phyloP scores from a whole-genome alignment of 2,888 invertebrate species.

The Acleris laterana region DNA sequence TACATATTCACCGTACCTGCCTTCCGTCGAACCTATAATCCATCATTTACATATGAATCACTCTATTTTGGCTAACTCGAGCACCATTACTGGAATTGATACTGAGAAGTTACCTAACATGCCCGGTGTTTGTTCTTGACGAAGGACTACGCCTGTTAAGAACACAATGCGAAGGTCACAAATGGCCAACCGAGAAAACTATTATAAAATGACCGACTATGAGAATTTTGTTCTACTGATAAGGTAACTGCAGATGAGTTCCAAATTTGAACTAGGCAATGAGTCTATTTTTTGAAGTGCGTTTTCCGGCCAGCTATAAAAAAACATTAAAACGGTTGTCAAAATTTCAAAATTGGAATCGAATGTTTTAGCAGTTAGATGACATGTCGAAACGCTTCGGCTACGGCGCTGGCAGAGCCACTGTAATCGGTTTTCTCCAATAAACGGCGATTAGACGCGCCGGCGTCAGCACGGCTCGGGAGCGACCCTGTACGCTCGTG shows the following conservation, averaged over 20 bases:
- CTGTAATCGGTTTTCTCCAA: conserved; percentile 84
- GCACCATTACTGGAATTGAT: conserved; percentile 27
- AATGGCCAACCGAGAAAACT: conserved; percentile 18
- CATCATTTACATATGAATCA: conserved; percentile 25
- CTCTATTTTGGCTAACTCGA: conserved; percentile 24
- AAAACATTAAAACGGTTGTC: not conserved
- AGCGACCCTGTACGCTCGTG: conserved; percentile 60
- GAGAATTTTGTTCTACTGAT: not conserved
- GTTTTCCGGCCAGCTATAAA: not conserved
- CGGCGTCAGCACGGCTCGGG: conserved; percentile 77
- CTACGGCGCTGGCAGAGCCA: conserved; percentile 53
- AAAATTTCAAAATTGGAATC: conserved; percentile 3
- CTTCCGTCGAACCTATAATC: conserved; percentile 1
- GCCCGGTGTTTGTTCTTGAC: not conserved
- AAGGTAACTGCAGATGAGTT: not conserved
- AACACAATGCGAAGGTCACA: conserved; percentile 17
- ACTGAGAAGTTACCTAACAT: conserved; percentile 11
- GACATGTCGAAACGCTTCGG: conserved; percentile 79
- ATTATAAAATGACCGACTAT: not conserved
- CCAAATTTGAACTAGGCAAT: not conserved
- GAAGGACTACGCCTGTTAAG: not conserved
- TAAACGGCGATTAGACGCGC: conserved; percentile 84
- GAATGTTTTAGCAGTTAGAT: conserved; percentile 47
- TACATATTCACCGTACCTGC: conserved; percentile 1
- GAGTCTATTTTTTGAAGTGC: not conserved